These are phyloP conservation scores for Thamnophis elegans DNA, from an alignment of 2,797 vertebrate genomes.

Conservation along the genomic window DNA sequence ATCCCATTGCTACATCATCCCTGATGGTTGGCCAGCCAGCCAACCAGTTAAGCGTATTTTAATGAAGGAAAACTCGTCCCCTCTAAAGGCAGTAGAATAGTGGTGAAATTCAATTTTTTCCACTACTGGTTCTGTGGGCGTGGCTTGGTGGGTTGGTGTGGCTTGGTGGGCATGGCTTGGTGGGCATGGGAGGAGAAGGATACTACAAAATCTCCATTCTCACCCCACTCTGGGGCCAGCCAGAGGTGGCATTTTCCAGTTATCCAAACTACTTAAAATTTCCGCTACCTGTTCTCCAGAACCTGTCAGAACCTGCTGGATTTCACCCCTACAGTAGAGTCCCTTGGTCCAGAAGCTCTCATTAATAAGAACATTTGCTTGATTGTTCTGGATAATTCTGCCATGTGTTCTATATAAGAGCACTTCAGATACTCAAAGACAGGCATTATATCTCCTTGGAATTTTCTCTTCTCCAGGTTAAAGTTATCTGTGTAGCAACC, in stretches of 20 bases:
- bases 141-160: too few relatives aligned
- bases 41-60: background rate
- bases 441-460: background rate
- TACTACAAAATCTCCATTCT: too few relatives aligned
- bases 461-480: background rate
- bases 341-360: background rate
- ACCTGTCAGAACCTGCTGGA: too few relatives aligned
- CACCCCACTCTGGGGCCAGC: too few relatives aligned
- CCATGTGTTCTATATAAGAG: background rate
- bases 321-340: too few relatives aligned
- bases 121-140: too few relatives aligned
- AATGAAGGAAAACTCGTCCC: background rate
- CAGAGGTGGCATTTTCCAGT: too few relatives aligned
- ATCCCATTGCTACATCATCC: background rate
- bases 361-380: background rate
- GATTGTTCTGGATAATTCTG: background rate
- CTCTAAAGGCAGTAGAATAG: background rate
- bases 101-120: too few relatives aligned
- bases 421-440: background rate
- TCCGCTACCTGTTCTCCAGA: too few relatives aligned
- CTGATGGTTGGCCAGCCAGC: background rate
- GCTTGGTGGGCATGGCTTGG: too few relatives aligned
- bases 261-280: too few relatives aligned
- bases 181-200: too few relatives aligned
- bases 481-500: background rate